Conservation (phyloP, 2,113 vertebrate species). For the Brienomyrus longianalis region DNA sequence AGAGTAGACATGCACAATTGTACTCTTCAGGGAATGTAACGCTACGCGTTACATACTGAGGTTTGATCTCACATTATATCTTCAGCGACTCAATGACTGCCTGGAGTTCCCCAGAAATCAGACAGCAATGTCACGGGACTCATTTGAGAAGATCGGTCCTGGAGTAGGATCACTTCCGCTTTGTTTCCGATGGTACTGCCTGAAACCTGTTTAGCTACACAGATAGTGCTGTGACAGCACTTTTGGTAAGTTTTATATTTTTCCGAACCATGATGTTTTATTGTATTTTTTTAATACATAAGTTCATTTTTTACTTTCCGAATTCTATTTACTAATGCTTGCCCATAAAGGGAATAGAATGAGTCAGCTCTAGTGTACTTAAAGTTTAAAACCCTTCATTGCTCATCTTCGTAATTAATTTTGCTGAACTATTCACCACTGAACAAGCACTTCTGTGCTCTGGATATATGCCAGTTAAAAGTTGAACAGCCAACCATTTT, state of each 20-base stretch:
- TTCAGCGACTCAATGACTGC: not conserved
- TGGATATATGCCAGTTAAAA: constrained; percentile 3
- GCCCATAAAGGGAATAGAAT: not conserved
- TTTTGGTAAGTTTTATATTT: not conserved
- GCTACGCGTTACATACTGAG: not conserved
- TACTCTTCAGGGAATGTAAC: not conserved
- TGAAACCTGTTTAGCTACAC: not conserved
- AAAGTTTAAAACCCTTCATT: constrained; percentile 14
- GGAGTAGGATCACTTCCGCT: not conserved
- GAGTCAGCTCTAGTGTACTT: constrained; percentile 8
- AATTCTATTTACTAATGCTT: not conserved
- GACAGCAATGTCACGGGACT: not conserved
- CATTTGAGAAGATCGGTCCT: not conserved
- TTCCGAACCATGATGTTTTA: not conserved
- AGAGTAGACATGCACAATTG: not conserved
- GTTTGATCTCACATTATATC: not conserved
- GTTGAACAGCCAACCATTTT: constrained; percentile 14
- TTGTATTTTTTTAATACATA: not conserved
- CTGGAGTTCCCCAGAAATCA: not conserved
- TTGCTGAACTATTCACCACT: not conserved
- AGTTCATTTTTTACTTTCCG: not conserved
- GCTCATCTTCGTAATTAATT: constrained; percentile 21
- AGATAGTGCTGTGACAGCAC: not conserved
- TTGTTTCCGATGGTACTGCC: not conserved
- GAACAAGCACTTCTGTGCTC: constrained; percentile 13